Conservation (phyloP, 2,888 invertebrate genomes). For the Diadegma fenestrale region DNA sequence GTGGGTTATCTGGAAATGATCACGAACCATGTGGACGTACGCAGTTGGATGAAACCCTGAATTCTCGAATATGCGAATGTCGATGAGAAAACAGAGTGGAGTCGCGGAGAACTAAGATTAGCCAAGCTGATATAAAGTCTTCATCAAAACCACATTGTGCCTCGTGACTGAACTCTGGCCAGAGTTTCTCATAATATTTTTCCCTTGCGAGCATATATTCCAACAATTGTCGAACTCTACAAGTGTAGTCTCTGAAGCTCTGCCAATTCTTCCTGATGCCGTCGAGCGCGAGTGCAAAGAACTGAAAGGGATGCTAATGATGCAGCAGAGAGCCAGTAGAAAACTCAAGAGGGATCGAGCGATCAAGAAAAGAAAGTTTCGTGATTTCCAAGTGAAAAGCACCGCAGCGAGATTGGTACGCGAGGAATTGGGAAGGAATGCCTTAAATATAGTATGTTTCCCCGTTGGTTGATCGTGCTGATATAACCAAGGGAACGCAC, state of each 20-base stretch:
- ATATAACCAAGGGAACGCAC: slow-evolving; percentile 27
- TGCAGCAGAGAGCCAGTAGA: slow-evolving; percentile 6
- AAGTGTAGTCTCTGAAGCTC: slow-evolving; percentile 4
- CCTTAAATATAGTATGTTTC: not conserved
- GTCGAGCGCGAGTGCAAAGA: not conserved
- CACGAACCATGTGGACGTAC: not conserved
- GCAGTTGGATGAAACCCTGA: not conserved
- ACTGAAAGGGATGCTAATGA: slow-evolving; percentile 56
- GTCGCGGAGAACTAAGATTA: slow-evolving; percentile 1
- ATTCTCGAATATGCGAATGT: not conserved
- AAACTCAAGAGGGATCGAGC: slow-evolving; percentile 15
- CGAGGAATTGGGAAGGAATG: not conserved
- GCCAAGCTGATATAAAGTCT: not conserved
- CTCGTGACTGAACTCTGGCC: not conserved
- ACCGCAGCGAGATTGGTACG: not conserved
- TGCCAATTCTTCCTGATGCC: not conserved
- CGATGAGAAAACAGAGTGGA: not conserved
- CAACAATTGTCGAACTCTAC: not conserved
- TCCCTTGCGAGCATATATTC: not conserved
- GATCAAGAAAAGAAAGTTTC: not conserved
- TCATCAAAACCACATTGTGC: slow-evolving; percentile 2
- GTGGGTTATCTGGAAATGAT: not conserved
- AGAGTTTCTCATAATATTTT: not conserved
- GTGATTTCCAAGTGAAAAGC: slow-evolving; percentile 1
- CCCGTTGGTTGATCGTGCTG: not conserved